These are phyloP conservation scores for Solenopsis fugax DNA, from an alignment of 1,140 invertebrate species.

Conservation along the genomic window DNA sequence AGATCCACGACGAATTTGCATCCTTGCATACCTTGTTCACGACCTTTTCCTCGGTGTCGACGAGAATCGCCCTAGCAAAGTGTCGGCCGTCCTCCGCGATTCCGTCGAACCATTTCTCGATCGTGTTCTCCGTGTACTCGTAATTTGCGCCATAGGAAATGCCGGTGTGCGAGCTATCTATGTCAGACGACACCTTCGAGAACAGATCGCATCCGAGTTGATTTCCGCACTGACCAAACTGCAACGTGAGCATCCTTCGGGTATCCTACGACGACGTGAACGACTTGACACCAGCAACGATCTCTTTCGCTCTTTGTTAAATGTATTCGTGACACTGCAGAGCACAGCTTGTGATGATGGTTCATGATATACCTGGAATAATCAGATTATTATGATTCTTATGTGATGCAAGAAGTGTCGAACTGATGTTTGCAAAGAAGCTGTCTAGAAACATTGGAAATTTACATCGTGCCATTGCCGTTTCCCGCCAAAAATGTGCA, in stretches of 20 bases:
- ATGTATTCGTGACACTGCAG: neutral
- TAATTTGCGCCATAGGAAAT: constrained; percentile 72
- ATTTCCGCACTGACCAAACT: constrained; percentile 89
- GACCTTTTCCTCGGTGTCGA: constrained; percentile 88
- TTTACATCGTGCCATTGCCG: neutral
- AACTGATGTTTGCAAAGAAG: neutral
- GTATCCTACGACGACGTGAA: neutral
- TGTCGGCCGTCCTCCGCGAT: constrained; percentile 77
- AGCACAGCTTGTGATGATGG: neutral
- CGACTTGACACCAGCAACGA: neutral
- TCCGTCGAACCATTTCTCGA: constrained; percentile 86
- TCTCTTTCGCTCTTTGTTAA: neutral
- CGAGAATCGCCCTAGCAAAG: constrained; percentile 85
- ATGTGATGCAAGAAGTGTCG: neutral
- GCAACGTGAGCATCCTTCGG: constrained; percentile 84
- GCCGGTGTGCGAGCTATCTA: constrained; percentile 76
- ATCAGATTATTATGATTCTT: neutral
- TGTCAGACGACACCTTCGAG: constrained; percentile 83
- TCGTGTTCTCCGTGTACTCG: constrained; percentile 78
- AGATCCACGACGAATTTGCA: constrained; percentile 77
- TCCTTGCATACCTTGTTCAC: constrained; percentile 78
- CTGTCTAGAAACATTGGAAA: no score
- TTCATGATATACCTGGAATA: neutral
- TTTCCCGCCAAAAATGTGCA: neutral
- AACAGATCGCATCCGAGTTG: constrained; percentile 87